These are phyloP conservation scores for Caranx melampygus DNA, from an alignment of 2,113 vertebrate genomes.

Conservation along the genomic window DNA sequence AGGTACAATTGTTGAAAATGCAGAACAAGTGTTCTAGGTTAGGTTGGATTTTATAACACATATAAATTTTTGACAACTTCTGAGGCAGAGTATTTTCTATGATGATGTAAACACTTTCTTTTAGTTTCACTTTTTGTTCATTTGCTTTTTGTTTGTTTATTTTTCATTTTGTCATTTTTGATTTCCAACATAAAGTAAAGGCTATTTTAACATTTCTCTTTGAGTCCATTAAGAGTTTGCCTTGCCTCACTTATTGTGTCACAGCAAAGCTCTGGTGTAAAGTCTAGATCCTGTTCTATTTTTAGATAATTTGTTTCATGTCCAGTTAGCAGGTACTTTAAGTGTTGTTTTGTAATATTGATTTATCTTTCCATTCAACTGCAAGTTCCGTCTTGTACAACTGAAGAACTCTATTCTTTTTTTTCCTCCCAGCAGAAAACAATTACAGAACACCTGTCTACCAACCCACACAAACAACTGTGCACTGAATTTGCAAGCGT, in stretches of 20 bases:
- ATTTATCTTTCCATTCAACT: slow-evolving; percentile 32
- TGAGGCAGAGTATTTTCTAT: slow-evolving; percentile 67
- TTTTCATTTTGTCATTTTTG: slow-evolving; percentile 5
- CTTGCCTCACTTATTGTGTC: slow-evolving; percentile 35
- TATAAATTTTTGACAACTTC: slow-evolving; percentile 58
- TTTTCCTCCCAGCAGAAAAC: background rate
- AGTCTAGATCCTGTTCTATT: slow-evolving; percentile 23
- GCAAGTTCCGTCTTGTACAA: slow-evolving; percentile 40
- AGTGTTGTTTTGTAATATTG: slow-evolving; percentile 28
- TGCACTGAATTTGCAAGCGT: slow-evolving; percentile 67
- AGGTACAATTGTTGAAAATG: slow-evolving; percentile 51
- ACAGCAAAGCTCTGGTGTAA: slow-evolving; percentile 35
- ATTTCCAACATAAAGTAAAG: slow-evolving; percentile 58
- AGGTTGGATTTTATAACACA: slow-evolving; percentile 54
- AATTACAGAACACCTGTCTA: slow-evolving; percentile 32
- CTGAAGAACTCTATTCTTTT: slow-evolving; percentile 5
- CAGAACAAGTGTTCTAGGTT: slow-evolving; percentile 31
- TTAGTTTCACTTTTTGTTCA: background rate
- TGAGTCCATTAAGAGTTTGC: slow-evolving; percentile 47
- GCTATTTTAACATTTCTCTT: slow-evolving; percentile 64
- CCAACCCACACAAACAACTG: slow-evolving; percentile 54
- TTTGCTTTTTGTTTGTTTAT: background rate
- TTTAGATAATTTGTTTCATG: slow-evolving; percentile 31
- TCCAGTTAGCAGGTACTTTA: slow-evolving; percentile 31
- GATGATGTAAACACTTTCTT: slow-evolving; percentile 34